Evolutionary conservation across 2,888 invertebrate genomes (phyloP).

Genomic region (Hydropsyche betteni): DNA sequence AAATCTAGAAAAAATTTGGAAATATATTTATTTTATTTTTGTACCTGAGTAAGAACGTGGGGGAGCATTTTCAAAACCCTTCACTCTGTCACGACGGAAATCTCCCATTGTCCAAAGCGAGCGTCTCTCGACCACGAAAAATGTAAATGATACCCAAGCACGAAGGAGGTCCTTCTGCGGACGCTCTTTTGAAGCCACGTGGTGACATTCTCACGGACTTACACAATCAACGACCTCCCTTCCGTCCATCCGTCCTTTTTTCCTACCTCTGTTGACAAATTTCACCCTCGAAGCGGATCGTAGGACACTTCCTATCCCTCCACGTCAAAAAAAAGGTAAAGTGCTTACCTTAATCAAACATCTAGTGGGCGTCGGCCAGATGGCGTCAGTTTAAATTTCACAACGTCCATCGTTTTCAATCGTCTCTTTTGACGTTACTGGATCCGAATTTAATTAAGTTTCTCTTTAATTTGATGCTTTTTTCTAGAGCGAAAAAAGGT

Average conservation of each 20-base stretch:
- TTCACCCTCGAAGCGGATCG: conserved; percentile 47
- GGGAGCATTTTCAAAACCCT: conserved; percentile 10
- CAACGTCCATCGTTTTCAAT: no score
- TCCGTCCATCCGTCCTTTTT: conserved; percentile 43
- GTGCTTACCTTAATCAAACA: conserved; percentile 51
- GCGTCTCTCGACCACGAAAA: conserved; percentile 10
- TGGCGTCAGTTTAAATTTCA: conserved; percentile 33
- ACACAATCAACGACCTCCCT: conserved; percentile 49
- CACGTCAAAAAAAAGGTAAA: conserved; percentile 43
- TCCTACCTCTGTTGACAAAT: conserved; percentile 47
- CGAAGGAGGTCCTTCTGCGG: conserved; percentile 28
- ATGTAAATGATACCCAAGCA: conserved; percentile 31
- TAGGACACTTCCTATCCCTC: conserved; percentile 6
- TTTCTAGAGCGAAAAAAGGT: no score
- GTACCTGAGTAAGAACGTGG: not conserved
- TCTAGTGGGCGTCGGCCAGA: conserved; percentile 43
- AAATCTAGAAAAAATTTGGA: no score
- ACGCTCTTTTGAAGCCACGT: conserved; percentile 45
- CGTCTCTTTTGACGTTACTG: not conserved
- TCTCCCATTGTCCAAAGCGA: conserved; percentile 17
- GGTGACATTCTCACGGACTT: conserved; percentile 50
- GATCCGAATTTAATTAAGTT: conserved; percentile 44
- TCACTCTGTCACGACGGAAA: conserved; percentile 18
- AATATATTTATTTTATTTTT: not conserved
- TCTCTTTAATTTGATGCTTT: conserved; percentile 41